Base-by-base conservation (phyloP, 2,797 vertebrate species). In the Sebastes nivosus region DNA sequence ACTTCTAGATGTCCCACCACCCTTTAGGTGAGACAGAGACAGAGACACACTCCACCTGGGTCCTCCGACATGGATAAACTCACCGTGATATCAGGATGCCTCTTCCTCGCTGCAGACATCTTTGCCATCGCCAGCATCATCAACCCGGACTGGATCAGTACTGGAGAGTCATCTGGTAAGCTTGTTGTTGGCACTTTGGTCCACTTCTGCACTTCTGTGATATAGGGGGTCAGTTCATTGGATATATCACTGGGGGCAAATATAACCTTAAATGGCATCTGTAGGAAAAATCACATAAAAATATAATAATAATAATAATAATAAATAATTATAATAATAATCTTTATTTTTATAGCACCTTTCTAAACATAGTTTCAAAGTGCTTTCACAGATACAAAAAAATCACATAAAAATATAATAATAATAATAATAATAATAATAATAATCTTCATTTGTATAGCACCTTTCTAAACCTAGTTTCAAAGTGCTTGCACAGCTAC, bases 121-220 rank as follows among this genome's bases (percentile, higher is more conserved):
- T 99, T 99, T 92, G 98, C 98, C 89, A 98, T 99, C 94, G 97
- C 97, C 94, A 99, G 98, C 94, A 96, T 99, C 92, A 97, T 95
- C 89, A 98, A 97, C 92, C 97, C 98, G 76, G 97, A 99, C 95
- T 98, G 98, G 98, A 98, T 99, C 96, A 99, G 97, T 96, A 97
- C 97, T 12, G 97, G 97, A 79, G 97, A 97, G 79, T 96, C 97
- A 58, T 96, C 97, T 72, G 97, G 98, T 98, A 94, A 58, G 89
- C 46, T 5, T 6, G 9, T 2, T 32, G 25, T 10, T 24, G 54
- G 9, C 30, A 13, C 58, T 61, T 54, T 22, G n/a, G 36, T 6
- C 12, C 42, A 27, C 16, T 25, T 1, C 16, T 30, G 52, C 54
- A n/a, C 6, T 55, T 38, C 12, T 1, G 16, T 4, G 24, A 25